Evolutionary conservation across 2,888 invertebrate genomes (phyloP), one percentile per base, ranked within the genome.

Genomic region (Eupithecia tripunctaria): DNA sequence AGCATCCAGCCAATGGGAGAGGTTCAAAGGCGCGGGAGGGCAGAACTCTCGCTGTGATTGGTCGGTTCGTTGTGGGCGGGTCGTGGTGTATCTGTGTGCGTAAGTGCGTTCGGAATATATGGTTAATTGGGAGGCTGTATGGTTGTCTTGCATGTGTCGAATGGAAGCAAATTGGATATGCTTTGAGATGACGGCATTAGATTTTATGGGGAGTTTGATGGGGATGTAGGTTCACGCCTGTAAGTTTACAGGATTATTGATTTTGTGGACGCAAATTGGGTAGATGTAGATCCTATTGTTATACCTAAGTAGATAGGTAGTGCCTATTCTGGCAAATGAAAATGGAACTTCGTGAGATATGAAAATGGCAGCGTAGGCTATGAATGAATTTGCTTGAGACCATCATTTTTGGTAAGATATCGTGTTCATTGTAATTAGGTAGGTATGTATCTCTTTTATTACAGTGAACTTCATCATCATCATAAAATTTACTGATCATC

Each of bases 101-200:
- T 88, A 85, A 82, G 90, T 89, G 88, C 84, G 86, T 89, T 88
- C 87, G 85, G 80, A 82, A 84, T 85, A 83, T 87, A 86, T 86
- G 85, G 83, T 85, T 89, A 90, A 89, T 89, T 88, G 89, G 80
- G 82, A 86, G 86, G 87, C 83, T 89, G 71, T 75, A 72, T 65
- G 67, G 80, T 78, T 82, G 82, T 79, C 78, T 78, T 84, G 80
- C 83, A 82, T 84, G 83, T 84, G 84, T 82, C 81, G 78, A 80
- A 81, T 79, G 79, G 79, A 80, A 78, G 84, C 85, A 86, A 86
- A 86, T 86, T 87, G 84, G 80, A 32, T 71, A 78, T 76, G 78
- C 74, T 80, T 70, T 70, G 76, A 79, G 79, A 79, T 78, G 62
- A 63, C 36, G 76, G 74, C 81, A 81, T 84, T 82, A 82, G 79